Percentiles rank a stretch among this genome's conserved stretches.
phyloP scores from a whole-genome alignment of 2,797 vertebrate genomes.

The Tenualosa thibaudeaui region DNA sequence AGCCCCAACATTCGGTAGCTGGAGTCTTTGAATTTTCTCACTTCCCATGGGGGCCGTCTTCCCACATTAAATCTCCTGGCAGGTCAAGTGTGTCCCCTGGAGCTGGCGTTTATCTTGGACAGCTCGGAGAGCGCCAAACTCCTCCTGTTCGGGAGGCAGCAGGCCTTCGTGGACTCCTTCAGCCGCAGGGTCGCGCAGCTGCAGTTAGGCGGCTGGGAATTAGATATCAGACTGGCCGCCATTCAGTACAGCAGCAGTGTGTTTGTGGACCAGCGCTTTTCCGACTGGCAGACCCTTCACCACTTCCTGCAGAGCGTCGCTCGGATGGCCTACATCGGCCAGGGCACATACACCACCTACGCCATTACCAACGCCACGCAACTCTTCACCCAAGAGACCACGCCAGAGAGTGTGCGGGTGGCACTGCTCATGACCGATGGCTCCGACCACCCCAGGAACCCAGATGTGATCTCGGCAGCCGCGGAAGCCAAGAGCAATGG shows the following conservation, averaged over 20 bases:
- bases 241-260: slow-evolving; percentile 90
- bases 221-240: slow-evolving; percentile 75
- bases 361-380: slow-evolving; percentile 83
- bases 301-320: slow-evolving; percentile 74
- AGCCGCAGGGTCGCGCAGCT: slow-evolving; percentile 73
- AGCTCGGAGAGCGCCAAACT: slow-evolving; percentile 87
- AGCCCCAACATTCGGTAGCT: not conserved
- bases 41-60: not conserved
- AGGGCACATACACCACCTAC: slow-evolving; percentile 87
- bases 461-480: slow-evolving; percentile 72
- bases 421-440: slow-evolving; percentile 86
- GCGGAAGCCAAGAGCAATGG: slow-evolving; percentile 76
- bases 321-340: slow-evolving; percentile 81
- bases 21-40: slow-evolving; percentile 12
- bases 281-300: slow-evolving; percentile 76
- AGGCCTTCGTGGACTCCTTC: slow-evolving; percentile 77
- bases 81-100: slow-evolving; percentile 66
- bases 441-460: slow-evolving; percentile 84
- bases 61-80: slow-evolving; percentile 16
- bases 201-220: slow-evolving; percentile 65
- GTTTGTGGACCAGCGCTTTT: slow-evolving; percentile 75
- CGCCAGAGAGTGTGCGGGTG: slow-evolving; percentile 70
- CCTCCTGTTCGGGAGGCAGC: slow-evolving; percentile 79
- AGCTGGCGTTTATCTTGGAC: slow-evolving; percentile 85
- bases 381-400: slow-evolving; percentile 78